These are phyloP conservation scores for Ischnura elegans DNA, from an alignment of 2,888 invertebrate genomes.

Conservation along the genomic window DNA sequence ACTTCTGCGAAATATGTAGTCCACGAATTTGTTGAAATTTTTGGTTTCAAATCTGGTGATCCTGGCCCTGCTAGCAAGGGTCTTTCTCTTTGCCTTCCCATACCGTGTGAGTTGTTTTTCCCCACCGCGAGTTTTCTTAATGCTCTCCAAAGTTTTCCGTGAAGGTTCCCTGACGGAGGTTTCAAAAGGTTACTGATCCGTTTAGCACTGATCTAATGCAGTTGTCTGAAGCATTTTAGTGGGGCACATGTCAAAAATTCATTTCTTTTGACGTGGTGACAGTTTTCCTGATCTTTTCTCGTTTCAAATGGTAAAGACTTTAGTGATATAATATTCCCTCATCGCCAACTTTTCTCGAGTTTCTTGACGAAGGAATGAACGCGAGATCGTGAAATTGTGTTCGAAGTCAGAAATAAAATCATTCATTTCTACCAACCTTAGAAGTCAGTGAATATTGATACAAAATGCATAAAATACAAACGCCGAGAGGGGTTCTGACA, in stretches of 20 bases:
- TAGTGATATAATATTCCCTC: neutral
- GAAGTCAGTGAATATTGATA: too few relatives aligned
- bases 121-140: neutral
- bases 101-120: neutral
- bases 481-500: too few relatives aligned
- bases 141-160: neutral
- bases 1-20: neutral
- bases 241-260: neutral
- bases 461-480: too few relatives aligned
- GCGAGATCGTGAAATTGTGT: neutral
- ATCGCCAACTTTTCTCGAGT: neutral
- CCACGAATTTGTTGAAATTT: too few relatives aligned
- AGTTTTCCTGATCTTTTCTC: neutral
- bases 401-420: too few relatives aligned
- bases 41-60: neutral
- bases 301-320: neutral
- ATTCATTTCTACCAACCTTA: too few relatives aligned
- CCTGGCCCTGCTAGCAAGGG: neutral
- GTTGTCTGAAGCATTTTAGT: neutral
- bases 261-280: neutral
- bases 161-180: neutral
- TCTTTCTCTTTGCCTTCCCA: too few relatives aligned
- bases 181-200: neutral
- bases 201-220: too few relatives aligned
- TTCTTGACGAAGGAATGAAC: neutral